Evolutionary conservation across 2,888 invertebrate genomes (phyloP), one percentile per base, ranked within the genome.

Genomic region (Clostera curtula): DNA sequence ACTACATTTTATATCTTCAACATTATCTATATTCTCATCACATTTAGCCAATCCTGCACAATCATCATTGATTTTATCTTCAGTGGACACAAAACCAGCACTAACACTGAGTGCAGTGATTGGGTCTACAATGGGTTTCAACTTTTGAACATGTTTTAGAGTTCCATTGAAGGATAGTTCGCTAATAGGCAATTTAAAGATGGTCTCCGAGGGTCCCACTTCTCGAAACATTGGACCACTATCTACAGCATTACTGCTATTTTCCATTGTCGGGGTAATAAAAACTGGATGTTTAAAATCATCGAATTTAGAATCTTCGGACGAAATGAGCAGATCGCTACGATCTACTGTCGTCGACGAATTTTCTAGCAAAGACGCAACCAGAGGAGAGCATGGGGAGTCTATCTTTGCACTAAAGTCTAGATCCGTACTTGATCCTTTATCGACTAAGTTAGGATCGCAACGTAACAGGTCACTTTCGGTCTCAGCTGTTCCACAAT

Each of bases 181-280:
- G 26, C 65, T 73, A 13, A 72, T 80, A 2, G 85, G 85, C 16
- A 84, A 54, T 43, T 85, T 85, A 36, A 85, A 85, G 12, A 84
- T 66, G 36, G 41, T 72, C 26, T 77, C 73, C 2, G 63, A 50
- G 20, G 58, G 63, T 44, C 62, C 63, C n/a, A 66, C 61, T 42
- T 69, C 62, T 42, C 62, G 64, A 27, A 79, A 82, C 60, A 79
- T 49, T 0, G 74, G 77, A 19, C 75, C 76, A 42, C 76, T 73
- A 32, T 85, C 85, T 2, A 83, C 75, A 3, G 85, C 85, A 62
- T 85, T 85, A 40, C 79, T 85, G 36, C 85, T 85, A 34, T 85
- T 85, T 49, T 85, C 85, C 85, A 85, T 85, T 23, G 77, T 83
- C 35, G 82, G 75, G 46, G 79, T 73, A 63, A 82, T 71, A 23